Evolutionary conservation across 1,140 invertebrate genomes (phyloP), one percentile per base, ranked within the genome.

Genomic region (Listronotus oregonensis): DNA sequence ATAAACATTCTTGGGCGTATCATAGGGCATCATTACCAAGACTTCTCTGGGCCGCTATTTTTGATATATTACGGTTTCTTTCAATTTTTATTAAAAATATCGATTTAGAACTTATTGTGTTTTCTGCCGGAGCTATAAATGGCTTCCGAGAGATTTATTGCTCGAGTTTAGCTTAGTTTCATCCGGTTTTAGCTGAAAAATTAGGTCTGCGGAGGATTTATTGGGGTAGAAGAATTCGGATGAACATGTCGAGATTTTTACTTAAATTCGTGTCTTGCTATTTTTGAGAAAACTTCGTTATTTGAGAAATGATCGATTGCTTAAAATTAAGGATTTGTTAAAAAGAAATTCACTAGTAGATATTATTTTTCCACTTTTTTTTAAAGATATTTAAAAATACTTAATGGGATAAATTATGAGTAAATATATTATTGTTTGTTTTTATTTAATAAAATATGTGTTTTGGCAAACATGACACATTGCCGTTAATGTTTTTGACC

Each of bases 71-170:
- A 56, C 32, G n/a, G 57, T 54, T 66, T 61, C 64, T 60, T 60
- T 21, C 57, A 61, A 61, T 66, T 66, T 66, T 66, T 66, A 66
- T 66, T 66, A 61, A 66, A 66, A 66, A 66, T 66, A 61, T 66
- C 64, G 64, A 66, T 66, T 61, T 31, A 50, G 21, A 59, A 40
- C 51, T 60, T 66, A 66, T 66, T 66, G 64, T 61, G 57, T 44
- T 52, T 55, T 61, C 32, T 46, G 21, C 15, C 6, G 15, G 32
- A 34, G 43, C 51, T 17, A 64, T 64, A 64, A 64, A 57, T 64
- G 62, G 62, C 10, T 56, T 52, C 58, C 31, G 40, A 40, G 27
- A 54, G 63, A 65, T 65, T 65, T 65, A 65, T 65, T 6, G 55
- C 54, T 34, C 3, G 37, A 43, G 47, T 51, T 42, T 47, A 42